Evolutionary conservation across 2,888 invertebrate species (phyloP), one percentile per base, ranked within the genome.

Genomic region (Corythucha ciliata): DNA sequence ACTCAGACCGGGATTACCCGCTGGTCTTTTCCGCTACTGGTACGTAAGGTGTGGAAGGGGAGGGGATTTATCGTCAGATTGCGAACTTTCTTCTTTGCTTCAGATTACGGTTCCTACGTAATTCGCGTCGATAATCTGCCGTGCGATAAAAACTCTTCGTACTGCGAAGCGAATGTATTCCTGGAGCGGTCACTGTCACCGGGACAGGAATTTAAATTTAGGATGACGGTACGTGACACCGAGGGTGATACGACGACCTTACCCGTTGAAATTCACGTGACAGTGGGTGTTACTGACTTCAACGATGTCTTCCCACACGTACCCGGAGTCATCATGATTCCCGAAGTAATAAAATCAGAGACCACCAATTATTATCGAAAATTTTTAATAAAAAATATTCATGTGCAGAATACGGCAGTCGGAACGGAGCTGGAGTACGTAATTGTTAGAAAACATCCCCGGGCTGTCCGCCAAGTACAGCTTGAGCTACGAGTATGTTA

Each of bases 121-220:
- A 80, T 89, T 58, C 77, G 80, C 61, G 75, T 89, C 58, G 84
- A 87, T 66, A 79, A 82, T 60, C 75, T 90, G 53, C 86, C 88
- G 41, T 90, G 90, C 72, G 83, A 83, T 53, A 76, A 82, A 59
- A 85, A 86, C 71, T 86, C 89, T 72, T 86, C 86, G 46, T 81
- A 87, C 62, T 90, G 90, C 70, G 87, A 89, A 69, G 89, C 89
- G 51, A 89, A 90, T 69, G 81, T 91, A 61, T 77, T 87, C 58
- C 72, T 91, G 57, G 78, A 81, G 59, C 76, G 81, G 62, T 74
- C 81, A 57, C 70, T 91, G 62, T 83, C 84, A 67, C 77, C 82
- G 0, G 86, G 85, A n/a, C 77, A 87, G 55, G 81, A 82, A 63
- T 85, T 88, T 69, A 87, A 88, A 72, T 88, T 87, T 69, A 76